phyloP scores from a whole-genome alignment of 2,113 vertebrate genomes.

The Prionailurus bengalensis region DNA sequence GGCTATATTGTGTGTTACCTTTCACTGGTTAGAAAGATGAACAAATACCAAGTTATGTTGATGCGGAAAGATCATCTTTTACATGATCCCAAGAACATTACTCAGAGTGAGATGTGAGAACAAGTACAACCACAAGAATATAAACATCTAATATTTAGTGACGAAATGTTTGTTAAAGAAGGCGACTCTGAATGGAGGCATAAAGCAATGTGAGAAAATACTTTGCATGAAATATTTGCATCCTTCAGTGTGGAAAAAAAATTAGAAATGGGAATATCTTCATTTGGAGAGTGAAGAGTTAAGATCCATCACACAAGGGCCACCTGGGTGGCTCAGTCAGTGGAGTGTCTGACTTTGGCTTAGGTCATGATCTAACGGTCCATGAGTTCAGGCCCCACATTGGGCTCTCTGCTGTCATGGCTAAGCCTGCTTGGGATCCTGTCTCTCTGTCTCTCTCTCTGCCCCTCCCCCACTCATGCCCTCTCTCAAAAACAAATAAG shows the following conservation, averaged over 20 bases:
- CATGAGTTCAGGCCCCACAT: too few species aligned
- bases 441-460: too few species aligned
- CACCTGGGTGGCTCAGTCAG: too few species aligned
- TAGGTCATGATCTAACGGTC: too few species aligned
- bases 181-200: neutral
- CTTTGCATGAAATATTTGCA: neutral
- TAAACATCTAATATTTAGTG: neutral
- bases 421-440: too few species aligned
- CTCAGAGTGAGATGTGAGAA: neutral
- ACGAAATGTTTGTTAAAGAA: neutral
- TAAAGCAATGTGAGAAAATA: neutral
- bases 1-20: too few species aligned
- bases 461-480: too few species aligned
- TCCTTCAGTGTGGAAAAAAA: neutral
- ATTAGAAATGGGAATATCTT: neutral
- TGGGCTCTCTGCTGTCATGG: too few species aligned
- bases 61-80: neutral
- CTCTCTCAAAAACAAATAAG: too few species aligned
- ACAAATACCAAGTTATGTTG: neutral
- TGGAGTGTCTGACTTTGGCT: too few species aligned
- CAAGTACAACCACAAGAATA: neutral
- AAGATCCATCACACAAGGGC: neutral
- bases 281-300: neutral
- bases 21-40: neutral
- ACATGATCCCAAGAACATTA: neutral